Evolutionary conservation across 1,140 invertebrate species (phyloP).

Genomic region (Gerris buenoi): DNA sequence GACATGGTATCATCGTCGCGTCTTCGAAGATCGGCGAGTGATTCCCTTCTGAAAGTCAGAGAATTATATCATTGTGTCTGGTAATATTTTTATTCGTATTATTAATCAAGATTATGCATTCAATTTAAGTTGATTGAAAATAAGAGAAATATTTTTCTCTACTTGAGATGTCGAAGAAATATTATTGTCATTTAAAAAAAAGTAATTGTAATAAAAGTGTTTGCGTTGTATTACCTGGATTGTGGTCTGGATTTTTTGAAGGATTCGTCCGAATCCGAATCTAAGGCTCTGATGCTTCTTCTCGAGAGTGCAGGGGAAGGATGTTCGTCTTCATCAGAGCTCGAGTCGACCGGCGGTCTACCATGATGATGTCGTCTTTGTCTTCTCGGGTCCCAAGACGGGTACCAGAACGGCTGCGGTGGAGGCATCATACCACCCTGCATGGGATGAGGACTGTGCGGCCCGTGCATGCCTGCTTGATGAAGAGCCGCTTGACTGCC

Average conservation of each 20-base stretch:
- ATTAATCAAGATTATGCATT: too few relatives aligned
- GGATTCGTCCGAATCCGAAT: not conserved
- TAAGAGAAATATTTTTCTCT: too few relatives aligned
- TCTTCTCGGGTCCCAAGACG: constrained; percentile 9
- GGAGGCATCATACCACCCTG: constrained; percentile 7
- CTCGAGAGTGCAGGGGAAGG: constrained; percentile 12
- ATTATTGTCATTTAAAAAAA: too few relatives aligned
- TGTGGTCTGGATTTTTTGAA: not conserved
- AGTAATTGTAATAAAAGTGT: too few relatives aligned
- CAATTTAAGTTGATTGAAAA: too few relatives aligned
- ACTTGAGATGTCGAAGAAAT: too few relatives aligned
- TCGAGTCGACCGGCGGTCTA: not conserved
- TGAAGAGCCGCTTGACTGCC: constrained; percentile 13
- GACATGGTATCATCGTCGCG: constrained; percentile 11
- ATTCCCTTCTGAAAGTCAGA: constrained; percentile 4
- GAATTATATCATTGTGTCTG: too few relatives aligned
- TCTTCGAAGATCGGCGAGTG: not conserved
- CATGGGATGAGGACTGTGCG: constrained; percentile 6
- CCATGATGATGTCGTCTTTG: constrained; percentile 6
- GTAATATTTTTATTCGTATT: too few relatives aligned
- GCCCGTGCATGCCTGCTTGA: constrained; percentile 5
- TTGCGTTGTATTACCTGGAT: too few relatives aligned
- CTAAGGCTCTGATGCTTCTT: not conserved
- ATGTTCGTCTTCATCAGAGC: constrained; percentile 10
- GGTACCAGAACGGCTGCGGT: constrained; percentile 9